Base-by-base conservation (phyloP, 1,140 invertebrate genomes). In the Megathymus violae region DNA sequence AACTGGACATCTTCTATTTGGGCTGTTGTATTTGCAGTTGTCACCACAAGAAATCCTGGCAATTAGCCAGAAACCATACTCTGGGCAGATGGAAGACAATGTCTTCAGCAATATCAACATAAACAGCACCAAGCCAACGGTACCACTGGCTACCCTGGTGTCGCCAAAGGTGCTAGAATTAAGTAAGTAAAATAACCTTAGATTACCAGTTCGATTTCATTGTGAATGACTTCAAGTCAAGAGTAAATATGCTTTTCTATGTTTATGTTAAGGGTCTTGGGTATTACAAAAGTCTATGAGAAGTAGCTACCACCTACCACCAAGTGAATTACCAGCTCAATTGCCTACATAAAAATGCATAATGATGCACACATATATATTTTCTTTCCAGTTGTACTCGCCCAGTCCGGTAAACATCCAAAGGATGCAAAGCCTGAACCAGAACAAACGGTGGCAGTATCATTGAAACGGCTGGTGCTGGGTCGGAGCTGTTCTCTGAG, bases 401-500 rank as follows among this genome's bases (percentile, higher is more conserved):
- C 88, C 0, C 86, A 89, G 56, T 85, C 88, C 0, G 86, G 86
- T 0, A 87, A 74, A 64, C 74, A 83, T 22, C 72, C 67, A 0
- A 81, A 79, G 27, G 70, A 74, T 15, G 14, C 14, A 0, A 78
- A 74, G 17, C 43, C 50, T 2, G 77, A 85, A 4, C 13, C 70
- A n/a, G 69, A 71, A 11, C 71, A 81, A 38, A 86, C 78, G 0
- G 81, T 88, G 7, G 77, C 85, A 1, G 74, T 83, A 9, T 93
- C 93, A 0, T 76, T 93, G 1, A 91, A 91, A 27, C 84, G 92
- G 38, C 64, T 94, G 1, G 72, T 93, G 2, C 70, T 93, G 1
- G 92, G 92, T 0, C 89, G 93, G 9, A 76, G 76, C 1, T 91
- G 83, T 34, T 89, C 91, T 0, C 59, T 94, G 10, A 91, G 93